Conservation (phyloP, 2,888 invertebrate genomes). For the Acrobasis suavella region DNA sequence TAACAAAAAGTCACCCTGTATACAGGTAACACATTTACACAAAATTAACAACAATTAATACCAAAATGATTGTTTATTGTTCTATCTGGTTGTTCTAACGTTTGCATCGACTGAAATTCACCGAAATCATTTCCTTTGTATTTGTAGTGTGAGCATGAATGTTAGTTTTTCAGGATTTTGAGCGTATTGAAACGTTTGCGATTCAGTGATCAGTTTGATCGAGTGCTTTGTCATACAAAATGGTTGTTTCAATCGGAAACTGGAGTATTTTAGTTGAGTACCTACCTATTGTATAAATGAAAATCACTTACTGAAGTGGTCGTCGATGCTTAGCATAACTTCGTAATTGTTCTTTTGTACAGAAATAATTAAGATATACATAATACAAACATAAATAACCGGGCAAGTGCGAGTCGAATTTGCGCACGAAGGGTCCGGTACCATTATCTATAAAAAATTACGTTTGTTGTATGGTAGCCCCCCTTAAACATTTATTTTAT, state of each 20-base stretch:
- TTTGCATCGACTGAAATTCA: constrained; percentile 40
- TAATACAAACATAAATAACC: too few relatives aligned
- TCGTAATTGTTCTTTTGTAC: too few relatives aligned
- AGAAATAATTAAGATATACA: too few relatives aligned
- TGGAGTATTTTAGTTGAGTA: too few relatives aligned
- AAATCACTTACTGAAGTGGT: background rate
- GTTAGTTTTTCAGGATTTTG: constrained; percentile 14
- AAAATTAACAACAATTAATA: constrained; percentile 1
- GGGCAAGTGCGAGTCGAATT: too few relatives aligned
- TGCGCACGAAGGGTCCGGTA: too few relatives aligned
- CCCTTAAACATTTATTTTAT: too few relatives aligned
- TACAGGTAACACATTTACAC: too few relatives aligned
- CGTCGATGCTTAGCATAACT: background rate
- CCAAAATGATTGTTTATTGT: constrained; percentile 8
- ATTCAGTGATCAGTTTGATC: background rate
- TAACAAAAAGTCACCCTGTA: too few relatives aligned
- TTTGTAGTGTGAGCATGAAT: constrained; percentile 15
- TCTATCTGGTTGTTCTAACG: constrained; percentile 30
- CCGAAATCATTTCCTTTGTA: constrained; percentile 41
- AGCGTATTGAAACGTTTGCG: background rate
- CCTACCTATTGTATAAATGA: too few relatives aligned
- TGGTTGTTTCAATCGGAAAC: background rate
- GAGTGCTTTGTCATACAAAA: background rate
- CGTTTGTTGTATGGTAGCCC: too few relatives aligned
- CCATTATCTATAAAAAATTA: too few relatives aligned